These are phyloP conservation scores for Sphinx pinastri DNA, from an alignment of 2,888 invertebrate genomes.

Conservation along the genomic window DNA sequence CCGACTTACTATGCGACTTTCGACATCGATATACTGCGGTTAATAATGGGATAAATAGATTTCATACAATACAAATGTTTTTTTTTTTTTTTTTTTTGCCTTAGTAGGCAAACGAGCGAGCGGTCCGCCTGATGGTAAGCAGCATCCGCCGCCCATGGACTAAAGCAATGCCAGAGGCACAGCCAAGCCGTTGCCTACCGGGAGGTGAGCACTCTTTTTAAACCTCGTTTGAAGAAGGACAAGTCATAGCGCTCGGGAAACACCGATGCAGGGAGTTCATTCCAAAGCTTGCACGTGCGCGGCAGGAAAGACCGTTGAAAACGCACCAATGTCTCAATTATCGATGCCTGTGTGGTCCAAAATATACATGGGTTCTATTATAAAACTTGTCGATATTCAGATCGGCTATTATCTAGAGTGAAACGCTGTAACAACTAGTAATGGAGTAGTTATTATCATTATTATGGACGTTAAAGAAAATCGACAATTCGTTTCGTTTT, in stretches of 20 bases:
- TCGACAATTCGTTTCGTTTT: constrained; percentile 66
- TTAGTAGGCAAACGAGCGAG: too few species aligned
- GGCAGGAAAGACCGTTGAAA: too few species aligned
- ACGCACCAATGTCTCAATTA: constrained; percentile 83
- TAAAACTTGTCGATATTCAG: constrained; percentile 74
- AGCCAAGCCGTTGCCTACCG: too few species aligned
- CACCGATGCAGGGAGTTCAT: too few species aligned
- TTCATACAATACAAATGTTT: constrained; percentile 67
- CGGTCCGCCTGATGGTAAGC: too few species aligned
- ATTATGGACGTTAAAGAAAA: constrained; percentile 68
- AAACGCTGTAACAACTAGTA: constrained; percentile 71
- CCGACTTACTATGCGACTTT: constrained; percentile 47
- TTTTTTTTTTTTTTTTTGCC: too few species aligned
- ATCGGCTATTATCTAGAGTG: constrained; percentile 71
- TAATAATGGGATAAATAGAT: constrained; percentile 56
- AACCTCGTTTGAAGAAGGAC: too few species aligned
- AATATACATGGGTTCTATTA: constrained; percentile 62
- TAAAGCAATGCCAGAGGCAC: too few species aligned
- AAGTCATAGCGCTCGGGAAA: too few species aligned
- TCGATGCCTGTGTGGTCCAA: constrained; percentile 73
- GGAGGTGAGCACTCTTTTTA: too few species aligned
- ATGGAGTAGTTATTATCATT: constrained; percentile 74
- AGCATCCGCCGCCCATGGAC: too few species aligned
- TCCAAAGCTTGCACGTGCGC: too few species aligned
- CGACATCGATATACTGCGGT: constrained; percentile 49